Evolutionary conservation across 2,797 vertebrate species (phyloP).

Genomic region (Falco cherrug): DNA sequence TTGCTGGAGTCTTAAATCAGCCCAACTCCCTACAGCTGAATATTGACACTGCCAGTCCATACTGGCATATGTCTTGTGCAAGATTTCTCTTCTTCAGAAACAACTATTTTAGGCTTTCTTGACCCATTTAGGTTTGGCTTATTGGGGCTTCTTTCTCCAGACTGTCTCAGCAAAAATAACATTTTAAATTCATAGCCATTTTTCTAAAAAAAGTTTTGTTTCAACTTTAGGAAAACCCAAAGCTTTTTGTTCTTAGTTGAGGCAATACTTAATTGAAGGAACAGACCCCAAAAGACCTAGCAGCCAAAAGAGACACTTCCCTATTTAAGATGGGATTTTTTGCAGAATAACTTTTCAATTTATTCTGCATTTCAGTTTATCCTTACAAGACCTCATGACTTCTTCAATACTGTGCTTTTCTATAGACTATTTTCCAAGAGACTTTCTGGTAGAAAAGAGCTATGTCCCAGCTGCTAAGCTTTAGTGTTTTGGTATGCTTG

Average conservation of each 20-base stretch:
- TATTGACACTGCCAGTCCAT: neutral
- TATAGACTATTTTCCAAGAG: neutral
- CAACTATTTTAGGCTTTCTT: neutral
- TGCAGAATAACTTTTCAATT: neutral
- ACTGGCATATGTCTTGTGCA: neutral
- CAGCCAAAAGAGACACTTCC: neutral
- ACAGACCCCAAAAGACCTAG: neutral
- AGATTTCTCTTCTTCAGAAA: neutral
- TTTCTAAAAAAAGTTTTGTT: neutral
- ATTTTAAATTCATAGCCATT: neutral
- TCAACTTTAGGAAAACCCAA: neutral
- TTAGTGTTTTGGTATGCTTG: neutral
- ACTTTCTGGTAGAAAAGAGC: neutral
- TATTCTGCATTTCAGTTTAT: neutral
- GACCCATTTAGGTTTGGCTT: neutral
- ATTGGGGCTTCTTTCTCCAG: neutral
- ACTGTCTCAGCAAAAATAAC: neutral
- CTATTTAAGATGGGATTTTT: neutral
- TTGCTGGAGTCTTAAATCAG: slow-evolving; percentile 29
- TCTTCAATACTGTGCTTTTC: neutral
- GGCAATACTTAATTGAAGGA: neutral
- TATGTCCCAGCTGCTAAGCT: neutral
- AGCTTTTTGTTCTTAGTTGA: neutral
- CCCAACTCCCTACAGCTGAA: neutral
- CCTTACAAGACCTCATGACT: neutral